A percentile compares a stretch with the other conserved stretches of the same genome.
Evolutionary conservation across 2,113 vertebrate genomes (phyloP).

Genomic region (Ageneiosus marmoratus): DNA sequence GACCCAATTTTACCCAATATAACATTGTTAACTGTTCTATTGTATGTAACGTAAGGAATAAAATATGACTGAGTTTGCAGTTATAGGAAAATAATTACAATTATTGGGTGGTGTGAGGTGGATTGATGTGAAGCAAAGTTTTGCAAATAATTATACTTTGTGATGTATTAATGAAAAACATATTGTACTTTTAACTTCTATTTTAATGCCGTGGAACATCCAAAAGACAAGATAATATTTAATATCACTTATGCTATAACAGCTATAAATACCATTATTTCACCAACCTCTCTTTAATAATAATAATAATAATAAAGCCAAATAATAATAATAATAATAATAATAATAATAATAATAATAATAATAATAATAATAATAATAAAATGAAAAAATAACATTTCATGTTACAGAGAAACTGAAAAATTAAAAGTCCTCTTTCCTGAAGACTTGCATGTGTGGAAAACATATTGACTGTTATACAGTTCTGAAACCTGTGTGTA

Average conservation of each 20-base stretch:
- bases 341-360: too few relatives aligned
- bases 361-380: too few relatives aligned
- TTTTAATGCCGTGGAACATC: background rate
- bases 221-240: too few relatives aligned
- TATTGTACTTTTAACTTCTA: background rate
- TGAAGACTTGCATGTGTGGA: background rate
- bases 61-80: background rate
- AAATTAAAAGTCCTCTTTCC: background rate
- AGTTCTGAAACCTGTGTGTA: background rate
- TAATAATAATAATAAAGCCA: too few relatives aligned
- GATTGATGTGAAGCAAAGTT: background rate
- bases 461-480: background rate
- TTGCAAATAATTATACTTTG: background rate
- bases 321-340: too few relatives aligned
- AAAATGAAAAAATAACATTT: too few relatives aligned
- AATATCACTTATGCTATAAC: background rate
- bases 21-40: background rate
- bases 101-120: background rate
- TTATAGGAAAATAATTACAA: background rate
- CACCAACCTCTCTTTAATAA: background rate
- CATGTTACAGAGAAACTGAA: too few relatives aligned
- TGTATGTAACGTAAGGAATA: background rate
- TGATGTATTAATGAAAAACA: background rate
- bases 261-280: background rate
- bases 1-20: too few relatives aligned